Conservation (phyloP, 1,140 invertebrate species). For the Magallana angulata region DNA sequence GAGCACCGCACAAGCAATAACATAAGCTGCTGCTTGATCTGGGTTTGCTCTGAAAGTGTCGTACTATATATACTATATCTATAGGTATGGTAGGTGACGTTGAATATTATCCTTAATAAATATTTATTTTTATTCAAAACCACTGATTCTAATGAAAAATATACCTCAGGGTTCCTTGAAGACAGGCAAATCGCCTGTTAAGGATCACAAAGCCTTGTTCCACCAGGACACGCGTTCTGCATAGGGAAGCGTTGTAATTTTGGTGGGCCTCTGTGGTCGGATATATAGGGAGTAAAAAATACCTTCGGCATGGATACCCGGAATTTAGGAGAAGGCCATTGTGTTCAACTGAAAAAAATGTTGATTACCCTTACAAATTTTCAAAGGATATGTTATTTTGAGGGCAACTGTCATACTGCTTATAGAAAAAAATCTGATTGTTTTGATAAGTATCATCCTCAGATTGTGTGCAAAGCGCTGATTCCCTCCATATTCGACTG, state of each 20-base stretch:
- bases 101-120: too few species aligned
- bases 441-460: slow-evolving; percentile 41
- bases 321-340: slow-evolving; percentile 38
- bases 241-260: slow-evolving; percentile 21
- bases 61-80: too few species aligned
- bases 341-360: slow-evolving; percentile 38
- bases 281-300: slow-evolving; percentile 34
- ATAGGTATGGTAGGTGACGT: too few species aligned
- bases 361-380: neutral
- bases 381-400: neutral
- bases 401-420: neutral
- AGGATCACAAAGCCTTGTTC: neutral
- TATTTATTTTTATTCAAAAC: too few species aligned
- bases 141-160: too few species aligned
- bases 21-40: too few species aligned
- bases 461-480: slow-evolving; percentile 44
- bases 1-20: too few species aligned
- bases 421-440: neutral
- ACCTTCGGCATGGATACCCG: slow-evolving; percentile 33
- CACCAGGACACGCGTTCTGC: slow-evolving; percentile 26
- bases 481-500: slow-evolving; percentile 27
- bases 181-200: too few species aligned
- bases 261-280: neutral
- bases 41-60: too few species aligned
- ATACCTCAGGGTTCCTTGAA: too few species aligned